phyloP scores from a whole-genome alignment of 2,113 vertebrate species.

The Lutjanus erythropterus region DNA sequence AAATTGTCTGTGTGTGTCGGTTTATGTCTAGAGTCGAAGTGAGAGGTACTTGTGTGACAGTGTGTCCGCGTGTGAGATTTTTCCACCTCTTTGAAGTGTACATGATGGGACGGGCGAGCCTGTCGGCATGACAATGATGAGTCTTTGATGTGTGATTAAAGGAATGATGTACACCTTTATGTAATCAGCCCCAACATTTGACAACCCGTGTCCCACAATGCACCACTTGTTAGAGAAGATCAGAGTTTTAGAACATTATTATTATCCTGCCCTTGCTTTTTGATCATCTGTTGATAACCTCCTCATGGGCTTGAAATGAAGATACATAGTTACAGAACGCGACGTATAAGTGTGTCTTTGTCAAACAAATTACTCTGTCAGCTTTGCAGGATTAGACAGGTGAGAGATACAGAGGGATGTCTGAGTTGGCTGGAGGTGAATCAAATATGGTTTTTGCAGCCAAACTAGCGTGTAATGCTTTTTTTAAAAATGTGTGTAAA shows the following conservation, averaged over 20 bases:
- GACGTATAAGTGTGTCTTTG: background rate
- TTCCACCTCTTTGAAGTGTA: conserved; percentile 61
- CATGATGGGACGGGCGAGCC: conserved; percentile 47
- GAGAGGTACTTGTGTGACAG: conserved; percentile 54
- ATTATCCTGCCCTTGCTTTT: conserved; percentile 45
- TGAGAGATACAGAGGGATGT: conserved; percentile 22
- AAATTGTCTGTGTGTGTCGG: conserved; percentile 51
- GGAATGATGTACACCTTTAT: conserved; percentile 40
- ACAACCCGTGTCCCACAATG: conserved; percentile 52
- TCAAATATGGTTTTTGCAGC: too few species aligned
- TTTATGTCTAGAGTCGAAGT: conserved; percentile 43
- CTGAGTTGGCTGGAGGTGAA: background rate
- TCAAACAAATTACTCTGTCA: conserved; percentile 40
- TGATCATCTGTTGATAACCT: conserved; percentile 38
- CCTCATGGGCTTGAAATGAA: conserved; percentile 12
- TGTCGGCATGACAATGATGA: conserved; percentile 33
- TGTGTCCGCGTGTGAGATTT: conserved; percentile 38
- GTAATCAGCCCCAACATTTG: conserved; percentile 54
- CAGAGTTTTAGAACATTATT: conserved; percentile 52
- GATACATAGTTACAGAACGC: conserved; percentile 22
- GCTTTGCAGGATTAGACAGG: conserved; percentile 32
- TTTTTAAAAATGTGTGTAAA: too few species aligned
- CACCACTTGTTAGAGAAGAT: conserved; percentile 39
- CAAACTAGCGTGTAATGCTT: too few species aligned
- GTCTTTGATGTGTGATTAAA: conserved; percentile 72